Percentiles rank a stretch among this genome's conserved stretches.
These are phyloP conservation scores for Lasius fuliginosus DNA, from an alignment of 2,888 invertebrate genomes.

Conservation along the genomic window DNA sequence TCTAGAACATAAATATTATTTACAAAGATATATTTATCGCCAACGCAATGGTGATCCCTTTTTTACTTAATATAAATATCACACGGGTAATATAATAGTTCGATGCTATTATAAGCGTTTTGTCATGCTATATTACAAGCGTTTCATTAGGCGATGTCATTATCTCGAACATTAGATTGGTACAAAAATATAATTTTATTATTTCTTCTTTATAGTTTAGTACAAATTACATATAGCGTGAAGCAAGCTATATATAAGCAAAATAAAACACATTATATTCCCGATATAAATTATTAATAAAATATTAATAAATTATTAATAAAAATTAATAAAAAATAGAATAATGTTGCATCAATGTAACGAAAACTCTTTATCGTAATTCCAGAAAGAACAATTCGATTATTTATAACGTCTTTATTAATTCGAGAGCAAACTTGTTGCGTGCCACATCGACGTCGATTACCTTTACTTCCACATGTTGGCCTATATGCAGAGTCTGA, in stretches of 20 bases:
- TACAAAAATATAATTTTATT: neutral
- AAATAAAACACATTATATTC: neutral
- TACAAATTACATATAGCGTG: neutral
- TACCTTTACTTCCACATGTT: constrained; percentile 90
- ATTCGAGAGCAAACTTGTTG: constrained; percentile 87
- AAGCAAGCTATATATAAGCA: neutral
- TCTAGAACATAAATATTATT: neutral
- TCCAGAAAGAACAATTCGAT: neutral
- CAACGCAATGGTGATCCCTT: neutral
- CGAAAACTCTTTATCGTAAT: neutral
- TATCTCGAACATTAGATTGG: neutral
- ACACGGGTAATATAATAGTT: neutral
- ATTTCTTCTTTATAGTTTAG: neutral
- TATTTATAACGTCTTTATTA: constrained; percentile 63
- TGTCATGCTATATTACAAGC: neutral
- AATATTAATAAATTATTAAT: too few species aligned
- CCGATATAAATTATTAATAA: neutral
- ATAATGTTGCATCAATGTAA: neutral
- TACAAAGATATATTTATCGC: neutral
- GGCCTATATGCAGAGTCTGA: constrained; percentile 89
- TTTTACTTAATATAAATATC: constrained; percentile 10
- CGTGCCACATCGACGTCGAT: constrained; percentile 88
- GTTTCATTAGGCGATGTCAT: neutral
- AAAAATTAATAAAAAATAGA: too few species aligned
- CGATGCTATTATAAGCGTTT: neutral